Evolutionary conservation across 2,113 vertebrate species (phyloP).

Genomic region (Bubalus kerabau): DNA sequence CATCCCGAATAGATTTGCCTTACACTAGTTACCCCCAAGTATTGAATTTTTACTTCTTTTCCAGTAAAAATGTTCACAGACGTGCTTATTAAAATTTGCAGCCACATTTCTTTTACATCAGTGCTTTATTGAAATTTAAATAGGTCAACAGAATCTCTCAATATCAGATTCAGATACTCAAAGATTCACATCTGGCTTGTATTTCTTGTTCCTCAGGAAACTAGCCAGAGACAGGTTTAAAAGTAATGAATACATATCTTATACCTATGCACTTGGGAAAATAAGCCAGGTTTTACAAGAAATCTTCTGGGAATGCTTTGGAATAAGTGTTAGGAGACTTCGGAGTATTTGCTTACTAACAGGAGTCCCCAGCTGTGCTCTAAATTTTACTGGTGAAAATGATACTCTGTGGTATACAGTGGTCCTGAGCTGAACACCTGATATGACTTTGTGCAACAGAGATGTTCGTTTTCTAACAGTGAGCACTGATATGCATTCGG

Average conservation of each 20-base stretch:
- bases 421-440: conserved; percentile 19
- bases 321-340: conserved; percentile 39
- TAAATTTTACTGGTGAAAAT: background rate
- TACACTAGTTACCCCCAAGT: conserved; percentile 56
- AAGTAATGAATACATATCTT: background rate
- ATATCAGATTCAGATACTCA: conserved; percentile 52
- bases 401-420: background rate
- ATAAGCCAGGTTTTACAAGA: background rate
- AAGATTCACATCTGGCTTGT: conserved; percentile 47
- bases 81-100: conserved; percentile 54
- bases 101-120: conserved; percentile 58
- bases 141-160: conserved; percentile 27
- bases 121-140: conserved; percentile 68
- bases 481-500: background rate
- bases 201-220: conserved; percentile 66
- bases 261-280: conserved; percentile 19
- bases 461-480: background rate
- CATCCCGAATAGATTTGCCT: conserved; percentile 55
- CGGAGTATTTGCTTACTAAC: conserved; percentile 2
- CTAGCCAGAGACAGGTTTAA: conserved; percentile 18
- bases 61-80: conserved; percentile 60
- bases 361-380: background rate
- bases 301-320: conserved; percentile 33
- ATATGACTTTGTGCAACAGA: background rate
- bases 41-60: conserved; percentile 60